These are phyloP conservation scores for Sarcophaga caerulescens DNA, from an alignment of 2,888 invertebrate species.

Conservation along the genomic window DNA sequence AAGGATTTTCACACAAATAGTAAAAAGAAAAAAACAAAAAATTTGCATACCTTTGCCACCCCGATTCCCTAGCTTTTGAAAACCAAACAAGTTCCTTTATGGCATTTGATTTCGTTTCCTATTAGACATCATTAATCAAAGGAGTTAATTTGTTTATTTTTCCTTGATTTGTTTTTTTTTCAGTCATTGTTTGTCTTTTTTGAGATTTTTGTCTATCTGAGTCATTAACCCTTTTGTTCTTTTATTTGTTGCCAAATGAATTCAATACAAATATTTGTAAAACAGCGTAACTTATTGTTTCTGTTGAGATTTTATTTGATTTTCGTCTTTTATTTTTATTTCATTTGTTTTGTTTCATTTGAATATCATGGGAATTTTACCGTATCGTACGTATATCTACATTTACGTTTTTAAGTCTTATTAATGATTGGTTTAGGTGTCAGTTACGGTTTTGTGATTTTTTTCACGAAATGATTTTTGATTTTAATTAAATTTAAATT, in stretches of 20 bases:
- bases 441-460: slow-evolving; percentile 64
- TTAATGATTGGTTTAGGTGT: slow-evolving; percentile 66
- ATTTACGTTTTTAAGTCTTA: slow-evolving; percentile 59
- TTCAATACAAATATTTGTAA: slow-evolving; percentile 65
- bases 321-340: slow-evolving; percentile 20
- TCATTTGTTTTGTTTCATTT: slow-evolving; percentile 44
- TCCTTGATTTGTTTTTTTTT: slow-evolving; percentile 53
- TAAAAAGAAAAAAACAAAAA: background rate
- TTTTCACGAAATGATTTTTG: slow-evolving; percentile 51
- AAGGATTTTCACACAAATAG: slow-evolving; percentile 40
- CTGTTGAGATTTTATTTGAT: background rate
- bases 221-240: slow-evolving; percentile 80
- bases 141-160: slow-evolving; percentile 69
- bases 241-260: slow-evolving; percentile 54
- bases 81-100: slow-evolving; percentile 50
- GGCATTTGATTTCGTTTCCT: slow-evolving; percentile 36
- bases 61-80: slow-evolving; percentile 57
- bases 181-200: slow-evolving; percentile 59
- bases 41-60: slow-evolving; percentile 69
- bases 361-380: slow-evolving; percentile 63
- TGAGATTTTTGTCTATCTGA: slow-evolving; percentile 70
- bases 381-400: slow-evolving; percentile 23
- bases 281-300: background rate
- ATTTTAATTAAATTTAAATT: slow-evolving; percentile 64
- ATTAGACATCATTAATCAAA: slow-evolving; percentile 68